Base-by-base conservation (phyloP, 1,140 invertebrate species). In the Eubasilissa regina region DNA sequence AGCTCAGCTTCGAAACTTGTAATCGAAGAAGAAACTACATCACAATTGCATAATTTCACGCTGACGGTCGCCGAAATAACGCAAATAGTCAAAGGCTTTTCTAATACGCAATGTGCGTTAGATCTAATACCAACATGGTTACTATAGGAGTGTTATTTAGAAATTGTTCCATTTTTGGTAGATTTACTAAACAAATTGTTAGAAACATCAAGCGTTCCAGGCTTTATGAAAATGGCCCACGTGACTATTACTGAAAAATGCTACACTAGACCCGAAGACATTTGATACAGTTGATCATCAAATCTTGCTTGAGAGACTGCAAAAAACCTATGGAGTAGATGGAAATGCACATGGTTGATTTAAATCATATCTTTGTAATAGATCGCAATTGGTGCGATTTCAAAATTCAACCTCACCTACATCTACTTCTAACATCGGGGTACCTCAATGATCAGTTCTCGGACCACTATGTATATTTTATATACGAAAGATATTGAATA, bases 61-160 rank as follows among this genome's bases (percentile, higher is more conserved):
- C 15, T 56, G 17, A 56, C 53, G 3, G 3, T 17, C 7, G 13
- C 53, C 10, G 11, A 56, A 56, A 17, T 56, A 12, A 10, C 53
- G 4, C 10, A 15, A 56, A 10, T 56, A 1, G 15, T n/a, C 15
- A 17, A n/a, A 8, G 7, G 7, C 3, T 56, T 56, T 15, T n/a
- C 53, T 3, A 56, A 56, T 56, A 56, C 7, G 7, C 53, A 56
- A 56, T 56, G 53, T 56, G 53, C 6, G 7, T 15, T 56, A 1
- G n/a, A 56, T 56, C 53, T n/a, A 8, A 56, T 56, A 8, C 53
- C 53, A 15, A 56, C 53, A 56, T 56, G 53, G 53, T n/a, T 56
- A 13, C n/a, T 56, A 17, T 15, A 56, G 53, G 15, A n/a, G 15
- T 56, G n/a, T n/a, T 7, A n/a, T 6, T 15, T n/a, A 17, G 53